Evolutionary conservation across 1,140 invertebrate species (phyloP).

Genomic region (Cydia splendana): DNA sequence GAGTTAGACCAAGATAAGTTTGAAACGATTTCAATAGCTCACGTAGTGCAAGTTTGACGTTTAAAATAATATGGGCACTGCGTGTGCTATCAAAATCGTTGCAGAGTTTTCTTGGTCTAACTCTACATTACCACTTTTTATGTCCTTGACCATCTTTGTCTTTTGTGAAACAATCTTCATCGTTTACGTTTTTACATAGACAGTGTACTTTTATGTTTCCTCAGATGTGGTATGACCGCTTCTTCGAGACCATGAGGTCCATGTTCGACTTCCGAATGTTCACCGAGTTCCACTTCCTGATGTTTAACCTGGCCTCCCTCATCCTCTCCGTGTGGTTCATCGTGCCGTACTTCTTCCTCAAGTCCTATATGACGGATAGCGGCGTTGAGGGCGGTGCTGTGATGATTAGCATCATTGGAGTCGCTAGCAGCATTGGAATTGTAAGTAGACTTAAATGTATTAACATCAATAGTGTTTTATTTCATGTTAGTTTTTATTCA

Average conservation of each 20-base stretch:
- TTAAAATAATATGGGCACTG: too few relatives aligned
- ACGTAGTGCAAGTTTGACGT: too few relatives aligned
- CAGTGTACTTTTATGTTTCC: conserved; percentile 48
- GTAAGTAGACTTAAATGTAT: conserved; percentile 63
- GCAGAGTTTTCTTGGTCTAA: too few relatives aligned
- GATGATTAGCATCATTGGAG: conserved; percentile 68
- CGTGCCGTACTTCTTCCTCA: conserved; percentile 71
- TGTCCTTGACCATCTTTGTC: too few relatives aligned
- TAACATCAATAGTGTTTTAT: too few relatives aligned
- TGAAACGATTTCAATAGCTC: too few relatives aligned
- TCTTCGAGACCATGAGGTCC: conserved; percentile 84
- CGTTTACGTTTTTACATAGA: conserved; percentile 1
- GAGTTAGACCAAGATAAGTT: too few relatives aligned
- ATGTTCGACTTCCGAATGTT: conserved; percentile 90
- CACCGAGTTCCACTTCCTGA: conserved; percentile 87
- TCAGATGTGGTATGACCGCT: conserved; percentile 87
- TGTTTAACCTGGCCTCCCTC: conserved; percentile 90
- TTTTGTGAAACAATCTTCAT: too few relatives aligned
- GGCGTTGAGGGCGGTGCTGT: conserved; percentile 56
- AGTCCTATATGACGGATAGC: conserved; percentile 60
- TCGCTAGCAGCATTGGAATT: conserved; percentile 68
- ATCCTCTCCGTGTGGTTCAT: conserved; percentile 89
- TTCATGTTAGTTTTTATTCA: too few relatives aligned
- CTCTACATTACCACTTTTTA: too few relatives aligned
- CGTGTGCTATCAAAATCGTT: too few relatives aligned